Percentiles rank a stretch among this genome's conserved stretches.
Conservation (phyloP, 2,113 vertebrate genomes). For the Noctilio leporinus region DNA sequence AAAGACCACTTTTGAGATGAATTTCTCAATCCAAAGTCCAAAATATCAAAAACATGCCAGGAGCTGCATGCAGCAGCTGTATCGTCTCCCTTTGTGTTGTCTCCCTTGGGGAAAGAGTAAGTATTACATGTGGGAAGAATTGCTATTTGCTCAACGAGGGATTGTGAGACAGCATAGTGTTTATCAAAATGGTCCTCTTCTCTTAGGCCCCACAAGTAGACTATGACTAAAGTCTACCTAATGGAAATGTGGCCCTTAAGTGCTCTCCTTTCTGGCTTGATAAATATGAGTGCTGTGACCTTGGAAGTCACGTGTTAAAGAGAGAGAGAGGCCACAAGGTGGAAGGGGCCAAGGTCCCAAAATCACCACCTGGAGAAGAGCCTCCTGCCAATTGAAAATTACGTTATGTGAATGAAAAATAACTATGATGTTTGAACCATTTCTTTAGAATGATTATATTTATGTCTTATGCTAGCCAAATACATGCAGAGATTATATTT, state of each 20-base stretch:
- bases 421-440: background rate
- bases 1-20: background rate
- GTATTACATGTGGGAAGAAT: background rate
- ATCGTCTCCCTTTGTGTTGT: background rate
- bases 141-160: background rate
- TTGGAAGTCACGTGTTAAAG: background rate
- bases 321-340: background rate
- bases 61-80: background rate
- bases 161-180: background rate
- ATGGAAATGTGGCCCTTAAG: background rate
- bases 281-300: background rate
- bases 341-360: background rate
- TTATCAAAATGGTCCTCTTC: background rate
- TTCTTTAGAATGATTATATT: background rate
- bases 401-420: background rate
- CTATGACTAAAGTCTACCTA: background rate
- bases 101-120: background rate
- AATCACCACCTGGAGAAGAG: background rate
- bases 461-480: background rate
- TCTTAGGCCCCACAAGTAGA: background rate
- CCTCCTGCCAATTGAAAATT: background rate
- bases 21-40: background rate
- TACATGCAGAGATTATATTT: background rate
- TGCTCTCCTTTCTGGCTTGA: background rate
- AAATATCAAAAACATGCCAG: background rate